Evolutionary conservation across 35 echinoderm and acorn worm species (phyloP).

Genomic region (Apostichopus parvimensis): DNA sequence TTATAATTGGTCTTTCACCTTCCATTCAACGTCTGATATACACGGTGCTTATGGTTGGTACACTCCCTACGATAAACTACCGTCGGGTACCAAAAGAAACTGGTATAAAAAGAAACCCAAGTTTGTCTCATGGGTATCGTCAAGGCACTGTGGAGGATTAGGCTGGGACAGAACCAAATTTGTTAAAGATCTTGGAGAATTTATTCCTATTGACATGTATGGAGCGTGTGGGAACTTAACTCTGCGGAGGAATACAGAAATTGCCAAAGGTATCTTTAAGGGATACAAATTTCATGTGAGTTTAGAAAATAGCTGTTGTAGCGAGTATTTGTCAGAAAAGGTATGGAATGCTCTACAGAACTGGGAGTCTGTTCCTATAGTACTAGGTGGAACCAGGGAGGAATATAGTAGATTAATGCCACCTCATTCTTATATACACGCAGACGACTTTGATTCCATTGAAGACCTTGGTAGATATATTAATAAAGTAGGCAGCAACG

Average conservation of each 20-base stretch:
- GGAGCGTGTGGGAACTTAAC: conserved; percentile 29
- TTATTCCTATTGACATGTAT: conserved; percentile 17
- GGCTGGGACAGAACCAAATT: conserved; percentile 25
- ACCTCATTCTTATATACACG: conserved; percentile 39
- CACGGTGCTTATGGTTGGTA: too few relatives aligned
- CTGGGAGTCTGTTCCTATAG: conserved; percentile 26
- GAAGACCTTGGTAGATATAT: conserved; percentile 16
- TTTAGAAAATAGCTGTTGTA: conserved; percentile 44
- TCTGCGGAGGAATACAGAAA: background rate
- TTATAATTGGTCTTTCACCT: too few relatives aligned
- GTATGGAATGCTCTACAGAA: conserved; percentile 15
- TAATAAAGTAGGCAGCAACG: background rate
- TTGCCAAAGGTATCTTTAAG: background rate
- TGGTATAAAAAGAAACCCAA: background rate
- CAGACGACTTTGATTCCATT: conserved; percentile 40
- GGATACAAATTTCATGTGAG: conserved; percentile 24
- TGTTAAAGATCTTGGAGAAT: conserved; percentile 1
- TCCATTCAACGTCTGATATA: too few relatives aligned
- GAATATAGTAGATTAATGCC: conserved; percentile 11
- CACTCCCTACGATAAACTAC: too few relatives aligned
- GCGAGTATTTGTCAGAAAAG: conserved; percentile 47
- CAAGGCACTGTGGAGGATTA: too few relatives aligned
- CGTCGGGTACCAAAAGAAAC: too few relatives aligned
- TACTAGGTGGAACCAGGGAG: conserved; percentile 24
- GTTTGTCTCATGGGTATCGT: too few relatives aligned